Conservation (phyloP, 2,888 invertebrate species). For the Acholoe squamosa region DNA sequence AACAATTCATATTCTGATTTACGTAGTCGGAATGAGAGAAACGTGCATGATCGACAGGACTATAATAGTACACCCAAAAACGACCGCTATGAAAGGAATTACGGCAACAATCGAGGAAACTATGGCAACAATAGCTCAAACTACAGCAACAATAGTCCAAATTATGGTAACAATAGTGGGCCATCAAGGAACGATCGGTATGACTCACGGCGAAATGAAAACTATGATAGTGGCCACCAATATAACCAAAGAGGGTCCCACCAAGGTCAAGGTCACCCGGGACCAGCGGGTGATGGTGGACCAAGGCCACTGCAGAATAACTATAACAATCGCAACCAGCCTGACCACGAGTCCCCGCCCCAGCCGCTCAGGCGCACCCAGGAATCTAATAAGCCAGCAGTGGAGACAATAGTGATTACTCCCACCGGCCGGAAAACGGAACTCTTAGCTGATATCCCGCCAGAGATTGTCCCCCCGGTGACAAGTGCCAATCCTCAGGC, state of each 20-base stretch:
- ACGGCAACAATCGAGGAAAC: neutral
- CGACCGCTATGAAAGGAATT: slow-evolving; percentile 84
- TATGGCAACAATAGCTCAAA: slow-evolving; percentile 12
- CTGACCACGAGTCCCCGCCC: neutral
- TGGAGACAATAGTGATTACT: slow-evolving; percentile 43
- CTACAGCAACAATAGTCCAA: neutral
- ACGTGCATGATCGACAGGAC: slow-evolving; percentile 22
- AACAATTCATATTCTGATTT: slow-evolving; percentile 3
- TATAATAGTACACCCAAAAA: neutral
- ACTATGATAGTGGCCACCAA: neutral
- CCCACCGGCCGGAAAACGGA: slow-evolving; percentile 23
- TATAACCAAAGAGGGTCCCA: neutral
- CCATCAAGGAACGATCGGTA: neutral
- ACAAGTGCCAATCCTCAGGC: slow-evolving; percentile 45
- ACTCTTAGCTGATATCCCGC: slow-evolving; percentile 15
- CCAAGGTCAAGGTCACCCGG: neutral
- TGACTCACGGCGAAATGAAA: neutral
- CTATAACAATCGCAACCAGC: neutral
- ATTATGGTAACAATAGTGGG: slow-evolving; percentile 10
- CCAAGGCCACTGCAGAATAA: neutral
- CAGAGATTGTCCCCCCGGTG: slow-evolving; percentile 61
- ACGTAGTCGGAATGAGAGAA: slow-evolving; percentile 18
- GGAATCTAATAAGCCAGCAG: neutral
- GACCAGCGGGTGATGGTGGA: neutral
- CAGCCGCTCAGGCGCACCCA: neutral